Base-by-base conservation (phyloP, 2,888 invertebrate genomes). In the Hipparchia sbordonii region DNA sequence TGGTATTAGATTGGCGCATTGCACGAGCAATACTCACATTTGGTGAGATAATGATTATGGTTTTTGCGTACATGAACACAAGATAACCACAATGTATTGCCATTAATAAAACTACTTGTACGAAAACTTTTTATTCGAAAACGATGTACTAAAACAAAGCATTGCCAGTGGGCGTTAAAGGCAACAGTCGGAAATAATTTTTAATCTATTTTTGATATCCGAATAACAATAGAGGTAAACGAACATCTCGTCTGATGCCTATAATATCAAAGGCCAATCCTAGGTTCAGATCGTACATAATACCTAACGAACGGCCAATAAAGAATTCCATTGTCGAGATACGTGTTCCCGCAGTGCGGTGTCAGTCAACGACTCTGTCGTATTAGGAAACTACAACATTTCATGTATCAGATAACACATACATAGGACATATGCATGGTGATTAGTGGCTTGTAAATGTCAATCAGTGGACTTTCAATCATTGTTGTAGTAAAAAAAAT, bases 361-460 rank as follows among this genome's bases (percentile, higher is more conserved):
- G 87, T 89, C 89, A 89, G 83, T 89, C 88, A 87, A 82, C 84
- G 82, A 79, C 78, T 80, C 76, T 83, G 84, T 87, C 86, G 82
- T 87, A 88, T 87, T 85, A 84, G 85, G 82, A 85, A 87, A 88
- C 84, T 82, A 84, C 81, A 83, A 83, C 82, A 82, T 82, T 83
- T 82, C 81, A 84, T 79, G 80, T 89, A 90, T 91, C 90, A 88
- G 91, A 91, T 92, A 90, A 88, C 89, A 84, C 82, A 85, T 82
- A 84, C 82, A 85, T 82, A 80, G 82, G 82, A 86, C 89, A 57
- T 39, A 85, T 88, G 90, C 87, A 86, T 85, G 84, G 81, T 82
- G 86, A 89, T 88, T 86, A 85, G 85, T 83, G 80, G 82, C 82
- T 86, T 86, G 87, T 86, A 84, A 83, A 84, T 88, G 90, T 90